Conservation (phyloP, 1,140 invertebrate genomes). For the Euschistus heros region DNA sequence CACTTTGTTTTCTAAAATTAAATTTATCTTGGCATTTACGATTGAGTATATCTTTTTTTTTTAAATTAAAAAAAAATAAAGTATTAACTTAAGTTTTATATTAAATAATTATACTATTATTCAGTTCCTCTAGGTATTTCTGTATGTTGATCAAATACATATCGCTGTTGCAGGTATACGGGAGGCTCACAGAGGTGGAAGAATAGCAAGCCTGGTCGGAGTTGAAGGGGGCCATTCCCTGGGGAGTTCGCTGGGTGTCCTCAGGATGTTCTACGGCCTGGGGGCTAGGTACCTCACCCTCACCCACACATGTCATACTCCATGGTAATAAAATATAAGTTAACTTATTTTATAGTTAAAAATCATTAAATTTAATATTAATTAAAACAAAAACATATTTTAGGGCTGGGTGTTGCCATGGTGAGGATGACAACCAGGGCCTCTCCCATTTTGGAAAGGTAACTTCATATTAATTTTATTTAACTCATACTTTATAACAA, state of each 20-base stretch:
- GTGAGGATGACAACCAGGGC: slow-evolving; percentile 49
- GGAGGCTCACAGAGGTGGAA: slow-evolving; percentile 59
- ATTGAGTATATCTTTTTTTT: too few relatives aligned
- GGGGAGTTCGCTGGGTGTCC: slow-evolving; percentile 52
- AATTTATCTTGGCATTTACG: too few relatives aligned
- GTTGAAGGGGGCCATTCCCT: slow-evolving; percentile 70
- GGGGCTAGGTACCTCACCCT: slow-evolving; percentile 67
- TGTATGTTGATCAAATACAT: too few relatives aligned
- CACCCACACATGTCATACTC: slow-evolving; percentile 66
- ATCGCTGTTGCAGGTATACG: slow-evolving; percentile 46
- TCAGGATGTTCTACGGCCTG: slow-evolving; percentile 56
- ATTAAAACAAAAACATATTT: background rate
- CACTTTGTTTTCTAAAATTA: too few relatives aligned
- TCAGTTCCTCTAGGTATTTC: too few relatives aligned
- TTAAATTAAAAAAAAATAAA: too few relatives aligned
- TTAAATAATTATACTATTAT: too few relatives aligned
- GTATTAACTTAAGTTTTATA: too few relatives aligned
- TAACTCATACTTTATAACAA: too few relatives aligned
- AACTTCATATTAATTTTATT: slow-evolving; percentile 33
- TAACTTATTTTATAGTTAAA: background rate
- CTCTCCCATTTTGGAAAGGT: slow-evolving; percentile 68
- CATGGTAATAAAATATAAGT: slow-evolving; percentile 47
- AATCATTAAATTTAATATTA: background rate
- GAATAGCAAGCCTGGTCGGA: slow-evolving; percentile 72
- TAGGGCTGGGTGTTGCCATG: slow-evolving; percentile 62